These are phyloP conservation scores for Hydra vulgaris DNA, from an alignment of 30 jellyfish, hydroid and myxozoan species.

Conservation along the genomic window DNA sequence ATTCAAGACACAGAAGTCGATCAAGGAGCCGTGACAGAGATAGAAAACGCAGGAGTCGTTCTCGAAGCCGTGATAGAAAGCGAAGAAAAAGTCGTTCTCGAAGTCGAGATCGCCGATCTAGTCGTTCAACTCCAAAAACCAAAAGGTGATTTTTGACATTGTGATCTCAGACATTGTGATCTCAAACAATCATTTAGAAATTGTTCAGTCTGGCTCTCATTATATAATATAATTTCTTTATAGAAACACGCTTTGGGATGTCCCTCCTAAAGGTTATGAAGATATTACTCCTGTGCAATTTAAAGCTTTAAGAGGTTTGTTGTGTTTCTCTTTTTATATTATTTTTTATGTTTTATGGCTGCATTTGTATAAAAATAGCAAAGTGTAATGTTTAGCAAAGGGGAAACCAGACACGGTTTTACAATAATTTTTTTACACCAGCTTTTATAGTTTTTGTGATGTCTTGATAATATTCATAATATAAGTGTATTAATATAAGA, in stretches of 20 bases:
- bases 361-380: no score
- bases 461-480: no score
- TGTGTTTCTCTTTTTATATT: background rate
- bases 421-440: no score
- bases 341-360: background rate
- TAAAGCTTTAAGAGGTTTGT: slow-evolving; percentile 86
- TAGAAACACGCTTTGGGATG: slow-evolving; percentile 93
- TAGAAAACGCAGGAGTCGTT: slow-evolving; percentile 26
- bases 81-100: slow-evolving; percentile 24
- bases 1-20: slow-evolving; percentile 43
- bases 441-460: no score
- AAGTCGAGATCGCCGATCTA: slow-evolving; percentile 26
- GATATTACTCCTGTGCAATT: slow-evolving; percentile 89
- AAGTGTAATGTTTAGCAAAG: no score
- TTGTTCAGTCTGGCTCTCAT: background rate
- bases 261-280: slow-evolving; percentile 95
- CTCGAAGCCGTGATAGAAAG: slow-evolving; percentile 29
- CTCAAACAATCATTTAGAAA: no score
- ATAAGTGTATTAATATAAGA: no score
- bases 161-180: background rate
- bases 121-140: slow-evolving; percentile 7
- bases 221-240: no score
- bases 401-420: no score
- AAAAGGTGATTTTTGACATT: background rate
- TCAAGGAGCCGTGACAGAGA: slow-evolving; percentile 39